Percentiles rank a stretch among this genome's conserved stretches.
Conservation (phyloP, 2,113 vertebrate genomes). For the Ia io region DNA sequence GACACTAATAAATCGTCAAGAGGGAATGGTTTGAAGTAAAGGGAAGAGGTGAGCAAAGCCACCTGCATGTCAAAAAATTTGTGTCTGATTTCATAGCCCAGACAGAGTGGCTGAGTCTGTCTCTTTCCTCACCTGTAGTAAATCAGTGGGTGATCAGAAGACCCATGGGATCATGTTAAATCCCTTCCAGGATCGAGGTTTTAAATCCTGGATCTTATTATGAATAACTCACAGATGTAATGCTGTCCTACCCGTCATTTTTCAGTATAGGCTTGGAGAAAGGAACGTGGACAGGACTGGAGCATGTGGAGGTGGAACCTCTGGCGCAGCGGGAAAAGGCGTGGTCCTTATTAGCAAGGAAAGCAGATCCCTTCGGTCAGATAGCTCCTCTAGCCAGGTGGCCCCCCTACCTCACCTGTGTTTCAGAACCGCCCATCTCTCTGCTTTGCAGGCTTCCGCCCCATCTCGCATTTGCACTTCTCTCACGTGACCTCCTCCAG, state of each 20-base stretch:
- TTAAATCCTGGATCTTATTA: not conserved
- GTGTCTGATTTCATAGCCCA: not conserved
- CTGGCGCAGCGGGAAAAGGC: not conserved
- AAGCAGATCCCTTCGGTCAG: not conserved
- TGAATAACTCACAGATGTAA: not conserved
- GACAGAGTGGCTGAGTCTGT: not conserved
- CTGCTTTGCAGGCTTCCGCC: conserved; percentile 90
- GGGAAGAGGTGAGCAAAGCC: not conserved
- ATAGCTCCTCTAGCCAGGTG: not conserved
- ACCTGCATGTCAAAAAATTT: not conserved
- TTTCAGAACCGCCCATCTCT: conserved; percentile 34
- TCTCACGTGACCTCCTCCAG: conserved; percentile 94
- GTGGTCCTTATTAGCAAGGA: not conserved
- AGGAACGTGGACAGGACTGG: not conserved
- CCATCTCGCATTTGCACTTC: conserved; percentile 95
- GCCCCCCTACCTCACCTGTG: accelerated
- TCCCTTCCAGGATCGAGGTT: not conserved
- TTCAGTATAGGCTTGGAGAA: not conserved
- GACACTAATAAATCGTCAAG: not conserved
- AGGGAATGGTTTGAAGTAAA: not conserved
- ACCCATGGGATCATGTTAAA: not conserved
- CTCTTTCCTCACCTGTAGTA: not conserved
- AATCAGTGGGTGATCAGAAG: not conserved
- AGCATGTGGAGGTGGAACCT: not conserved
- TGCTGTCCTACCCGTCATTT: not conserved